Evolutionary conservation across 35 echinoderm and acorn worm genomes (phyloP), one percentile per base, ranked within the genome.

Genomic region (Heliocidaris erythrogramma): DNA sequence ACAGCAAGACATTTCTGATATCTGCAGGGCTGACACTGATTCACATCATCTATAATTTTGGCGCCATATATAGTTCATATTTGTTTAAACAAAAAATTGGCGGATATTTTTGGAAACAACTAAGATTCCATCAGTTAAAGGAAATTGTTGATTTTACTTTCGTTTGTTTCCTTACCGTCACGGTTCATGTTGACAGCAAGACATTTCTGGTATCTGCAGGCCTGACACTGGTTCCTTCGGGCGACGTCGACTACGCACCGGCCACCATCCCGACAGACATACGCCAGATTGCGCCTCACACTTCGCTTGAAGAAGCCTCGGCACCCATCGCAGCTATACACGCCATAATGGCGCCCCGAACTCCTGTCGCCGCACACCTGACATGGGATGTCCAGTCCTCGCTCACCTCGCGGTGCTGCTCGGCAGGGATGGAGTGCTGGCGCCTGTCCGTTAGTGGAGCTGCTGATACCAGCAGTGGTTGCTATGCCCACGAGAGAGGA

Each of bases 251-350:
- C 98, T 0, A 99, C 88, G 92, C 98, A 99, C 4, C 88, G 32
- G 24, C 96, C 96, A 9, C 91, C 92, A 30, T 97, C 98, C 30
- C 96, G 94, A 90, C 98, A 99, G 10, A 99, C 96, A 92, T 99
- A 99, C 56, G 95, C 98, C 24, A 99, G 86, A 90, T 99, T 99
- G 47, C 98, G 95, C 13, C 98, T 96, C 31, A 99, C 98, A 60
- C 98, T 99, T 10, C 98, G 94, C 94, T 99, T 99, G 95, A 99
- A 99, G 92, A 99, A 99, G n/a, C 98, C 98, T 0, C 98, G 94
- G 47, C 98, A 99, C 9, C 98, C 98, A 85, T 99, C 98, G 88
- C 98, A 99, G 93, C 98, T 99, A 94, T 96, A 99, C 13, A 99
- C 98, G 30, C 98, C 98, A 69, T 99, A 99, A 89, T 99, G 98